Conservation (phyloP, 2,888 invertebrate genomes). For the Macroteleia sp. region DNA sequence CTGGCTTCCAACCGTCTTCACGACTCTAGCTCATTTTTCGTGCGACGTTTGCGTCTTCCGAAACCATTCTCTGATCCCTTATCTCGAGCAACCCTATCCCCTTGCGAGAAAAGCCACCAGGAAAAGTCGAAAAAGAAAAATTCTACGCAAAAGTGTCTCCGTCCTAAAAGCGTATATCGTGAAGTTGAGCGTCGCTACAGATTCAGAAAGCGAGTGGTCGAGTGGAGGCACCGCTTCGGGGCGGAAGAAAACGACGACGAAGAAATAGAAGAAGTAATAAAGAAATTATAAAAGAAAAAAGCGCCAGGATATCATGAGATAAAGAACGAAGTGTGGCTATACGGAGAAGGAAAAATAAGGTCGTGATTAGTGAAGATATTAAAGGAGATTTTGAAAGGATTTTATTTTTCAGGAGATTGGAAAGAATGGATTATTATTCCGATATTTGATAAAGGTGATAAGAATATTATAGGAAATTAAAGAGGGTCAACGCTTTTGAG, state of each 20-base stretch:
- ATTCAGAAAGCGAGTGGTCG: conserved; percentile 60
- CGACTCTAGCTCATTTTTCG: neutral
- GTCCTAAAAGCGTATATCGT: conserved; percentile 27
- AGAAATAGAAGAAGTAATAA: conserved; percentile 33
- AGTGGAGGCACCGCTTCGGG: conserved; percentile 36
- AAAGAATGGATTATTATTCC: too few species aligned
- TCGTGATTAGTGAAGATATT: too few species aligned
- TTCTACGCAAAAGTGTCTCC: conserved; percentile 25
- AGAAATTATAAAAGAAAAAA: too few species aligned
- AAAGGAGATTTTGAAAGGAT: too few species aligned
- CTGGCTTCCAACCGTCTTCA: neutral
- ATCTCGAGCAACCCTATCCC: neutral
- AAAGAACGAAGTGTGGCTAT: too few species aligned
- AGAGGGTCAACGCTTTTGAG: too few species aligned
- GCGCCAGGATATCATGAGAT: too few species aligned
- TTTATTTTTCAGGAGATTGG: too few species aligned
- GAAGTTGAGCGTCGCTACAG: conserved; percentile 71
- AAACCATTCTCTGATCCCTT: conserved; percentile 6
- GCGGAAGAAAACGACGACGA: conserved; percentile 61
- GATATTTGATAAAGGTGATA: too few species aligned
- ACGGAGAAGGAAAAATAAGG: too few species aligned
- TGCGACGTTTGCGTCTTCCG: neutral
- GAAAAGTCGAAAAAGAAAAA: conserved; percentile 15
- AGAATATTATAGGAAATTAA: too few species aligned
- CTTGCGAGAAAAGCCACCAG: neutral